Base-by-base conservation (phyloP, 2,797 vertebrate species). In the Enteromius anoplus region DNA sequence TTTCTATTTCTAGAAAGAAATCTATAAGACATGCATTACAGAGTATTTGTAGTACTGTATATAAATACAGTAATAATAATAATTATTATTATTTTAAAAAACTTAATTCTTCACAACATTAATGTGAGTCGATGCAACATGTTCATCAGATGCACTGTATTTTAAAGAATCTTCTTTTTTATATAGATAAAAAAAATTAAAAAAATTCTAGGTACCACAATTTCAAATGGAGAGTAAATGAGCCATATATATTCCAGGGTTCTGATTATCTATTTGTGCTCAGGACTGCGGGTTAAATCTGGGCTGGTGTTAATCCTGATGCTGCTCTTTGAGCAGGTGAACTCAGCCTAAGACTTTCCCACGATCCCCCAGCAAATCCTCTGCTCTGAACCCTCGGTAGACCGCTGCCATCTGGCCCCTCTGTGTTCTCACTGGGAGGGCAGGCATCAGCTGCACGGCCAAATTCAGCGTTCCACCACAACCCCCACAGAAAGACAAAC, bases 381-480 rank as follows among this genome's bases (percentile, higher is more conserved):
- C 87, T 87, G 92, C 93, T 91, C 94, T 90, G 75, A 94, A 93
- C 93, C 90, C 91, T 92, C 92, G 81, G 83, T 85, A 84, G 92
- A 93, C 93, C 92, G 90, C 91, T 88, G 92, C 94, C 94, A 95
- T 95, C 95, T 95, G 95, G 94, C 93, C 90, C 87, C 84, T 92
- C 91, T 94, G 92, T 94, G 93, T 93, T 93, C 91, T 92, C 92
- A 91, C 90, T 91, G 92, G 86, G 91, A 91, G 92, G 93, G 88
- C 90, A 92, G 88, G 93, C 91, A 90, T 94, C 93, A 95, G 94
- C 93, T 93, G 94, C 93, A 91, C 86, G 90, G 91, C 91, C 93
- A 94, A 93, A 94, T 90, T 91, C 93, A 93, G 93, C 93, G 94
- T 95, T 95, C 94, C 94, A 93, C 89, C 93, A 94, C 93, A 92